A percentile compares a stretch with the other conserved stretches of the same genome.
Conservation (phyloP, 2,113 vertebrate genomes). For the Leptocoma aspasia region DNA sequence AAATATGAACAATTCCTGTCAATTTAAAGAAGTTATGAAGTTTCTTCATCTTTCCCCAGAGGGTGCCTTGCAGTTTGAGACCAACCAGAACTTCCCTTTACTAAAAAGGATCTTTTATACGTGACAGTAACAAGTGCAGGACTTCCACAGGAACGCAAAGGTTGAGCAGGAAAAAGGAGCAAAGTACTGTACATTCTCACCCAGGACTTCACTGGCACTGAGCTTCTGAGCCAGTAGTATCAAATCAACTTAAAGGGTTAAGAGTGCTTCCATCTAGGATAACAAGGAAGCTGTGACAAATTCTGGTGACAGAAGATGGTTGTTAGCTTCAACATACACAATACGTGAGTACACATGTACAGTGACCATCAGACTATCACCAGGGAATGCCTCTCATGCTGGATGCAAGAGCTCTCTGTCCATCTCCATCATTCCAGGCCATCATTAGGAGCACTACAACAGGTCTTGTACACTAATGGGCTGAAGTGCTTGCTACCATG, state of each 20-base stretch:
- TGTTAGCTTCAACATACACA: neutral
- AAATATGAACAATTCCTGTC: neutral
- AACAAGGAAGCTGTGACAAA: neutral
- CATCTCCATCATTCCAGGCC: neutral
- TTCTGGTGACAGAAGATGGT: neutral
- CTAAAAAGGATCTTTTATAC: fast-evolving
- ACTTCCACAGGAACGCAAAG: neutral
- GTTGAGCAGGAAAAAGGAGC: neutral
- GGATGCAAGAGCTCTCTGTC: neutral
- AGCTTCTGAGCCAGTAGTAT: neutral
- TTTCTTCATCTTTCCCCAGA: neutral
- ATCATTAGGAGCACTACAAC: neutral
- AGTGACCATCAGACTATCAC: neutral
- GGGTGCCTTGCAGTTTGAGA: neutral
- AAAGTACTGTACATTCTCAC: neutral
- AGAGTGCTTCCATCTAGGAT: neutral
- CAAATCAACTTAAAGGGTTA: neutral
- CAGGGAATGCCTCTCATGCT: neutral
- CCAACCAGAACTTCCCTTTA: neutral
- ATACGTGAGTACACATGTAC: neutral
- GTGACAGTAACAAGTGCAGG: neutral
- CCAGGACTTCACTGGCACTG: neutral
- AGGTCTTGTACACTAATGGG: neutral
- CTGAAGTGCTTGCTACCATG: neutral
- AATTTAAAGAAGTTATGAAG: neutral